Base-by-base conservation (phyloP, 2,797 vertebrate genomes). In the Danio aesculapii region DNA sequence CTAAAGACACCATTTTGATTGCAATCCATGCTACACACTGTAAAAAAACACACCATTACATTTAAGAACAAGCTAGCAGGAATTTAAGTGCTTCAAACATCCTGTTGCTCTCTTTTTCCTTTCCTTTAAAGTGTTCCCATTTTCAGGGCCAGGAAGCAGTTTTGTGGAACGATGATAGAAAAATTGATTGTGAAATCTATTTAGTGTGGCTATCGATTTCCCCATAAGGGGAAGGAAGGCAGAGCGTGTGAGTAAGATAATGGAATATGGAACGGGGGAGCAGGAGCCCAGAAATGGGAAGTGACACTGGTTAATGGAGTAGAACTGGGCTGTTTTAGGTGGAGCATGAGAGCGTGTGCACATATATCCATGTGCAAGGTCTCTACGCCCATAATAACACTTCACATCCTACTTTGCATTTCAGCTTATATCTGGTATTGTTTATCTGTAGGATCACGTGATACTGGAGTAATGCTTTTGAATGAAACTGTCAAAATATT, bases 121-220 rank as follows among this genome's bases (percentile, higher is more conserved):
- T 81, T 57, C 41, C 77, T 46, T 71, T n/a, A 73, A 77, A 68
- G 68, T 2, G 16, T 57, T 52, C 68, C 50, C 44, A 62, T 64
- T 82, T 78, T 79, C 19, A 79, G 81, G 81, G 69, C 55, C 67
- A 79, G 83, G 67, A 85, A 75, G 82, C 77, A 64, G 77, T 70
- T 74, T 62, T 81, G 72, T 79, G 83, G 81, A 82, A 86, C 75
- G 73, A 87, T 86, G 84, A 88, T 84, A 84, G 87, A 87, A 88
- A 87, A 88, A 87, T 86, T 88, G 85, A 88, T 88, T 87, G 87
- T 88, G 84, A 88, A 88, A 87, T 84, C 87, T 84, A 85, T 87
- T 88, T 86, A 86, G 86, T 85, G 86, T 66, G 78, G 78, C 81
- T 87, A 89, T 85, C 83, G 88, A 87, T 88, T 88, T 86, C 79